Conservation (phyloP, 1,140 invertebrate species). For the Drosophila sp. region DNA sequence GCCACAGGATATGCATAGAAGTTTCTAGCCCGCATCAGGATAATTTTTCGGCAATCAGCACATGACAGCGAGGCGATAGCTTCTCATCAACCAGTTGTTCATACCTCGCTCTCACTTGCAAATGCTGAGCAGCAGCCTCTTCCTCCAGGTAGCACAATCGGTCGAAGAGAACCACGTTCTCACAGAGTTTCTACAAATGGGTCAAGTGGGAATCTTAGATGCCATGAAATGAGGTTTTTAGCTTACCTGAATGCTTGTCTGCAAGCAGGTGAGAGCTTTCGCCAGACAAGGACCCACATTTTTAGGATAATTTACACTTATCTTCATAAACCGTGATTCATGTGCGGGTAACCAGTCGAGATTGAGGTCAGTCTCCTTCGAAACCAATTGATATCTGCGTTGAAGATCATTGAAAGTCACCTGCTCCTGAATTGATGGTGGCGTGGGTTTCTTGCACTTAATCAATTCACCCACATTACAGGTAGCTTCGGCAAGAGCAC, state of each 20-base stretch:
- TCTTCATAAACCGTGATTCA: conserved; percentile 34
- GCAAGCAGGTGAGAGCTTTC: conserved; percentile 70
- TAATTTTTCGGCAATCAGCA: conserved; percentile 83
- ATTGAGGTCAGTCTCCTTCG: not conserved
- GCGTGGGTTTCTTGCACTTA: conserved; percentile 15
- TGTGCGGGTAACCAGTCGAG: conserved; percentile 45
- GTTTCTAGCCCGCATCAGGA: conserved; percentile 34
- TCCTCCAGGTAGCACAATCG: conserved; percentile 87
- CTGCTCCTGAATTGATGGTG: not conserved
- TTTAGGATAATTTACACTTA: conserved; percentile 40
- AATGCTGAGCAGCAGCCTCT: conserved; percentile 75
- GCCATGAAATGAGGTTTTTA: not conserved
- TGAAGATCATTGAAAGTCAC: conserved; percentile 27
- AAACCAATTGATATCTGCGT: conserved; percentile 32
- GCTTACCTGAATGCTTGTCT: conserved; percentile 74
- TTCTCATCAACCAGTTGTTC: conserved; percentile 85
- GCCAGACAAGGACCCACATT: conserved; percentile 47
- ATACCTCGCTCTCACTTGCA: conserved; percentile 83
- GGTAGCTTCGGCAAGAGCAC: conserved; percentile 57
- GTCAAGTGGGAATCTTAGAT: not conserved
- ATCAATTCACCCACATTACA: conserved; percentile 38
- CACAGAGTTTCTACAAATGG: conserved; percentile 85
- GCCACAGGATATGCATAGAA: conserved; percentile 9
- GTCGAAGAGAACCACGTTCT: conserved; percentile 88
- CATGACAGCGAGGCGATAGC: conserved; percentile 86